Evolutionary conservation across 2,113 vertebrate species (phyloP), one percentile per base, ranked within the genome.

Genomic region (Salvator merianae): DNA sequence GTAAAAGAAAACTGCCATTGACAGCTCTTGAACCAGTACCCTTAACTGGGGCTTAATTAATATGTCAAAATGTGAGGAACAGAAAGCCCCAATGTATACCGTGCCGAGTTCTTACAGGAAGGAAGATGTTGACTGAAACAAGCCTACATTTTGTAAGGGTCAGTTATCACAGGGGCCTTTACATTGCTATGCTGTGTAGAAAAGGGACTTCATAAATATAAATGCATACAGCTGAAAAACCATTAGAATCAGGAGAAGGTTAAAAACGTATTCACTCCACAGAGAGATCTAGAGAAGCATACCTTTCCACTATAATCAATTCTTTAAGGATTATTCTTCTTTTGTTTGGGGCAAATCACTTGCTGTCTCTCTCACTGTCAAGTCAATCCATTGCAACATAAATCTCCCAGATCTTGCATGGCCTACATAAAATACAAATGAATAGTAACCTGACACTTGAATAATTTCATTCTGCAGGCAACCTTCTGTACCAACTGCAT

Each of bases 391-490:
- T 3, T 0, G 0, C 79, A 90, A 90, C 89, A 90, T 76, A 90
- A 92, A 91, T 93, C 87, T 89, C 38, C 73, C 4, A 1, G 5
- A 28, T 81, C 55, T 86, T 93, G 55, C 88, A 86, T 88, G 68
- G 73, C 81, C 86, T 80, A 20, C 79, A 22, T 32, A 77, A 78
- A 86, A 87, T 3, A 79, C 8, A 81, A 83, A 89, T 70, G 81
- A 90, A 83, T 70, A 81, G 74, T 87, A 91, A 87, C 78, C 82
- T 84, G 81, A 94, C 87, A 80, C 86, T 88, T 92, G 79, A 91
- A 88, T 88, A 90, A 86, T 9, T 43, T 69, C 76, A 81, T 88
- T 50, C 18, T 88, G 63, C 32, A 74, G 82, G 70, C 66, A 32
- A 79, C 79, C 88, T 59, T 81, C 68, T 73, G 73, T 92, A 89